These are phyloP conservation scores for Misgurnus anguillicaudatus DNA, from an alignment of 2,113 vertebrate species.

Conservation along the genomic window DNA sequence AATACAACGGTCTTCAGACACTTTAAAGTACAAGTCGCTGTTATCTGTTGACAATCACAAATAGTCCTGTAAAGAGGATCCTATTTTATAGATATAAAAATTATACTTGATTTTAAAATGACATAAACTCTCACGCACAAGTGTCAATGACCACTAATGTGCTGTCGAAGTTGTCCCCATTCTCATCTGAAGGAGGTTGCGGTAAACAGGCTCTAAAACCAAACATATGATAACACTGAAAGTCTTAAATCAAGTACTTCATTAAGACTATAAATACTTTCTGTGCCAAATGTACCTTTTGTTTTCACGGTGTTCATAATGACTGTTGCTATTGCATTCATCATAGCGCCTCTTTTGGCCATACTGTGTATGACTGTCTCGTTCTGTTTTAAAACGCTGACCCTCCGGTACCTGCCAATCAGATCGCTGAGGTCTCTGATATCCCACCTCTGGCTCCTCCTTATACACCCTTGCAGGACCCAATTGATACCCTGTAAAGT, in stretches of 20 bases:
- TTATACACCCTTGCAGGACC: neutral
- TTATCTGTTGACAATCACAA: constrained; percentile 75
- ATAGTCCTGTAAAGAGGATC: neutral
- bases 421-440: neutral
- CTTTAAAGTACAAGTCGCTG: constrained; percentile 91
- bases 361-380: constrained; percentile 60
- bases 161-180: constrained; percentile 83
- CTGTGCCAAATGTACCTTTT: constrained; percentile 72
- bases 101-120: neutral
- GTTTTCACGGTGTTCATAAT: constrained; percentile 86
- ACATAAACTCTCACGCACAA: constrained; percentile 74
- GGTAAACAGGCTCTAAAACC: constrained; percentile 80
- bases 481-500: too few species aligned
- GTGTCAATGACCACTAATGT: constrained; percentile 85
- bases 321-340: constrained; percentile 77
- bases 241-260: too few species aligned
- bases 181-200: constrained; percentile 86
- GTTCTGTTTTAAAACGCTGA: constrained; percentile 60
- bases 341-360: constrained; percentile 82
- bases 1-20: constrained; percentile 85
- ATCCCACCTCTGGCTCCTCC: neutral
- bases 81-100: neutral
- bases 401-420: constrained; percentile 31
- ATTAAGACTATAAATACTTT: too few species aligned
- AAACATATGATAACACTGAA: neutral